Evolutionary conservation across 2,113 vertebrate species (phyloP), one percentile per base, ranked within the genome.

Genomic region (Trogon melanurus): DNA sequence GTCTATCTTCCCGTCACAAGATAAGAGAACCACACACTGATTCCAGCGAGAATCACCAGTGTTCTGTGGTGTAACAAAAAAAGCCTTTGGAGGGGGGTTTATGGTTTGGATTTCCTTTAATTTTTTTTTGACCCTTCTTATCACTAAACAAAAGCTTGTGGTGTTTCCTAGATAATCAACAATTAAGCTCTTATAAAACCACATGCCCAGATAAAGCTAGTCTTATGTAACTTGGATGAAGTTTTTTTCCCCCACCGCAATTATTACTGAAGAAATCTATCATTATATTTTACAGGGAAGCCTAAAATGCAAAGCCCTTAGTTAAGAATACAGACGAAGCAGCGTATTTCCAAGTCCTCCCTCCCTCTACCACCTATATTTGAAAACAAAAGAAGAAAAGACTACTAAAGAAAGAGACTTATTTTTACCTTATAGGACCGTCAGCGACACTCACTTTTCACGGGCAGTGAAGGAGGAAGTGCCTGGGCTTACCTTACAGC

Each of bases 161-260:
- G 81, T 88, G 48, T 95, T 76, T 85, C 38, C 64, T 94, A 95
- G 94, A 93, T 81, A 80, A 94, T 95, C 74, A 58, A 79, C 51
- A 81, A 88, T 82, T 89, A 88, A 92, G 71, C 41, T 61, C 51
- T 78, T 72, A 76, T 85, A 91, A 97, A 95, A 64, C 58, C 87
- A 83, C 66, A 86, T 30, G 53, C 48, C 78, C n/a, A 12, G 10
- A 88, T 70, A 73, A 72, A 58, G 30, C 25, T n/a, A 60, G 21
- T 66, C 93, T 97, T 96, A 96, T 36, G 84, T 85, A 95, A 97
- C n/a, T 79, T 58, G 72, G 80, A 91, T 61, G 51, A 91, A 64
- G 32, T 36, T 45, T 66, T 30, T 32, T 71, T 79, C 7, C 11
- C 73, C 75, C 22, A 18, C 30, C 57, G 29, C 21, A 81, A 82